Evolutionary conservation across 2,797 vertebrate genomes (phyloP).

Genomic region (Platalea minor): DNA sequence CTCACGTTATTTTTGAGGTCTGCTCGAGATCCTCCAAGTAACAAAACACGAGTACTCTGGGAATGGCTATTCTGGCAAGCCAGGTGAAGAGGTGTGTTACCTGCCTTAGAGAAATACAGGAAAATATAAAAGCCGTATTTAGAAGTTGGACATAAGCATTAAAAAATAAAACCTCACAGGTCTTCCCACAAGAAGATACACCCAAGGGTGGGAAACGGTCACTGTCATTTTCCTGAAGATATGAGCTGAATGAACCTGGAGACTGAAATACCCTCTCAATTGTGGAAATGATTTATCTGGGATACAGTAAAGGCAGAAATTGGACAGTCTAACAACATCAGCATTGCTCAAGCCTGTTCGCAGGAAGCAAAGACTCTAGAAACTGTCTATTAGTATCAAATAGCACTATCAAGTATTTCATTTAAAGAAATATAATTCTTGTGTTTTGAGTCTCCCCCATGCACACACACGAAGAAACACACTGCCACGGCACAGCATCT

Average conservation of each 20-base stretch:
- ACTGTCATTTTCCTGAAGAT: not conserved
- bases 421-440: not conserved
- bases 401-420: not conserved
- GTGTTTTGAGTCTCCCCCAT: not conserved
- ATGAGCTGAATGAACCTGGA: not conserved
- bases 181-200: not conserved
- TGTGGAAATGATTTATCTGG: not conserved
- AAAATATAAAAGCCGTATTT: constrained; percentile 23
- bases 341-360: not conserved
- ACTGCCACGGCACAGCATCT: fast-evolving
- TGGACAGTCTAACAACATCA: not conserved
- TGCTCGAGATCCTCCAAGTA: constrained; percentile 90
- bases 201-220: not conserved
- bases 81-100: constrained; percentile 92
- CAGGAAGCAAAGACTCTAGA: not conserved
- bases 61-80: constrained; percentile 95
- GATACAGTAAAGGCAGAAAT: not conserved
- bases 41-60: constrained; percentile 88
- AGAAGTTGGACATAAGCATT: not conserved
- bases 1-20: constrained; percentile 93
- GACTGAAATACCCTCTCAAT: not conserved
- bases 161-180: not conserved
- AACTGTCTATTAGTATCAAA: not conserved
- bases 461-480: not conserved
- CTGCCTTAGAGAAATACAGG: constrained; percentile 82